Base-by-base conservation (phyloP, 2,113 vertebrate genomes). In the Hipposideros armiger region DNA sequence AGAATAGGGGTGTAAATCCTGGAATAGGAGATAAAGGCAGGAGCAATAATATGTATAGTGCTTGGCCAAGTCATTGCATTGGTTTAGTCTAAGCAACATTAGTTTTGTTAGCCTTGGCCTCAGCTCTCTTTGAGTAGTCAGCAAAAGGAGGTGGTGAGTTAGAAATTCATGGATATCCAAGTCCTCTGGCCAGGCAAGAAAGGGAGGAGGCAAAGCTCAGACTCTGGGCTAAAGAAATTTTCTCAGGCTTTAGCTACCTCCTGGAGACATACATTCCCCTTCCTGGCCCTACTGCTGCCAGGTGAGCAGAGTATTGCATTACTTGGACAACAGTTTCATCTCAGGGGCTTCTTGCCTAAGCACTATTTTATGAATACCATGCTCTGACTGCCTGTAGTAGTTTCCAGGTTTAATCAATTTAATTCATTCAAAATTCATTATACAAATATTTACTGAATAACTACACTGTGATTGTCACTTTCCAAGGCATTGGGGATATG, bases 361-460 rank as follows among this genome's bases (percentile, higher is more conserved):
- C 32, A 94, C 70, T 82, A 28, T 78, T 81, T 85, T 66, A 73
- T 40, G 45, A 95, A 91, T 94, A 45, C 9, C 72, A 95, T 2
- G 11, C 72, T 96, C 62, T 95, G 66, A 96, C 42, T 76, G 5
- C 54, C 85, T 81, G 90, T 32, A 92, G 58, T 13, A 92, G 58
- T 86, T 92, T 91, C 32, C 24, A 92, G 30, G 20, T 88, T 88
- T 95, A 95, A 87, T 94, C 5, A 90, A 36, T 26, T 91, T 32
- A 92, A 84, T 94, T 87, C 24, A 92, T 94, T 74, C 16, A 95
- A 94, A 93, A 80, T 94, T 70, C 22, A 84, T 69, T 96, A 72
- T 95, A 82, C 56, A 93, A 80, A 90, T 84, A 58, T 93, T 95
- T 95, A 92, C 73, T 40, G 30, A 94, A 26, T 85, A 42, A 54